Conservation (phyloP, 2,888 invertebrate species). For the Acleris holmiana region DNA sequence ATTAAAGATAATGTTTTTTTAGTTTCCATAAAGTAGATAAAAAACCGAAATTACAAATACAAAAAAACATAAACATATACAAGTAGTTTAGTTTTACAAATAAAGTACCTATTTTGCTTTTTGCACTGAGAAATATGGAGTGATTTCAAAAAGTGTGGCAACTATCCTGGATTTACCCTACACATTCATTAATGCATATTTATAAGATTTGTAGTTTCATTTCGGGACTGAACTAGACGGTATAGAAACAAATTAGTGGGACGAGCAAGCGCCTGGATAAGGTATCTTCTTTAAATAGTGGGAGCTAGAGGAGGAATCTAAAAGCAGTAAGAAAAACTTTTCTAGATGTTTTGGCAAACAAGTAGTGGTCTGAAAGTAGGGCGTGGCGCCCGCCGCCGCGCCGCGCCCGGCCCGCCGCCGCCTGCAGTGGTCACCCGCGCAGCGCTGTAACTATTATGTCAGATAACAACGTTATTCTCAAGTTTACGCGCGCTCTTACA, state of each 20-base stretch:
- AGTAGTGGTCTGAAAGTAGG: conserved; percentile 49
- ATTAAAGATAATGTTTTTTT: no score
- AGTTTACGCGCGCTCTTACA: no score
- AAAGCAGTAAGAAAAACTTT: conserved; percentile 48
- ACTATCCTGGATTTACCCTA: no score
- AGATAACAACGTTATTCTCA: no score
- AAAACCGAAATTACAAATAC: no score
- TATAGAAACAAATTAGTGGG: conserved; percentile 43
- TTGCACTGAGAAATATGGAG: no score
- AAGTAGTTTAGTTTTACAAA: no score
- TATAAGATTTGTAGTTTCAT: conserved; percentile 31
- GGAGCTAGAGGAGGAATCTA: conserved; percentile 41
- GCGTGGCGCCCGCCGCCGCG: conserved; percentile 17
- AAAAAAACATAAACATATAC: no score
- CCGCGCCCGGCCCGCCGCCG: not conserved
- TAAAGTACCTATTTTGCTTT: no score
- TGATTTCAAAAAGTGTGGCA: no score
- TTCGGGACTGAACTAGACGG: conserved; percentile 40
- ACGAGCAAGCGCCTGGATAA: conserved; percentile 33
- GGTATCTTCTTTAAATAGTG: conserved; percentile 43
- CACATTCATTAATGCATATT: conserved; percentile 12
- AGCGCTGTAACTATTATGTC: not conserved
- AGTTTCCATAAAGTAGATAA: no score
- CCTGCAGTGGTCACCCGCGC: conserved; percentile 3
- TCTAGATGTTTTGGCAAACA: conserved; percentile 55